These are phyloP conservation scores for Archips crataeganus DNA, from an alignment of 2,888 invertebrate species.

Conservation along the genomic window DNA sequence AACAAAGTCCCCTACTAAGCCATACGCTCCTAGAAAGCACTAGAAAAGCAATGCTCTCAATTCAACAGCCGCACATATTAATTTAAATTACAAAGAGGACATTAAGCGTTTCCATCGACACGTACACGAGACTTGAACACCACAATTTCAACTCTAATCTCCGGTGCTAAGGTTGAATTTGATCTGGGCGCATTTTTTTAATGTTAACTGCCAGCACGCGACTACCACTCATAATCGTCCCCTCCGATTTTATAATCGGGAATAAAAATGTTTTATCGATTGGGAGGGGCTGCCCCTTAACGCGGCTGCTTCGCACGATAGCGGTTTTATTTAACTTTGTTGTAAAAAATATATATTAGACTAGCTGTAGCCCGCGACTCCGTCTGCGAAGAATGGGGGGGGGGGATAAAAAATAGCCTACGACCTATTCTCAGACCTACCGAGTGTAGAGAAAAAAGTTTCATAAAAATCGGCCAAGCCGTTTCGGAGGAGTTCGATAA, in stretches of 20 bases:
- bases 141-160: background rate
- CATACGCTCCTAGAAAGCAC: constrained; percentile 9
- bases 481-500: too few species aligned
- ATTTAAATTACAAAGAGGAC: constrained; percentile 40
- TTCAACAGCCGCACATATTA: constrained; percentile 34
- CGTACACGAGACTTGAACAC: background rate
- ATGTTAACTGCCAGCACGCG: constrained; percentile 74
- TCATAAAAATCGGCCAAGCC: too few species aligned
- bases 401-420: too few species aligned
- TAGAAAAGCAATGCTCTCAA: constrained; percentile 31
- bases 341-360: background rate
- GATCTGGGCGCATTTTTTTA: background rate
- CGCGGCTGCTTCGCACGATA: constrained; percentile 6
- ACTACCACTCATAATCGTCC: constrained; percentile 68
- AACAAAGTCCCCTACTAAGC: constrained; percentile 3
- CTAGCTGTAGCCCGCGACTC: too few species aligned
- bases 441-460: too few species aligned
- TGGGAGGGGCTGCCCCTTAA: constrained; percentile 47
- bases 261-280: constrained; percentile 75
- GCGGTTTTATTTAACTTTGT: background rate
- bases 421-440: too few species aligned
- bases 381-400: too few species aligned
- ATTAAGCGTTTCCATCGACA: constrained; percentile 20
- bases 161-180: background rate
- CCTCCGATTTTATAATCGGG: constrained; percentile 70